phyloP scores from a whole-genome alignment of 2,797 vertebrate genomes.

The Hylomyscus alleni region DNA sequence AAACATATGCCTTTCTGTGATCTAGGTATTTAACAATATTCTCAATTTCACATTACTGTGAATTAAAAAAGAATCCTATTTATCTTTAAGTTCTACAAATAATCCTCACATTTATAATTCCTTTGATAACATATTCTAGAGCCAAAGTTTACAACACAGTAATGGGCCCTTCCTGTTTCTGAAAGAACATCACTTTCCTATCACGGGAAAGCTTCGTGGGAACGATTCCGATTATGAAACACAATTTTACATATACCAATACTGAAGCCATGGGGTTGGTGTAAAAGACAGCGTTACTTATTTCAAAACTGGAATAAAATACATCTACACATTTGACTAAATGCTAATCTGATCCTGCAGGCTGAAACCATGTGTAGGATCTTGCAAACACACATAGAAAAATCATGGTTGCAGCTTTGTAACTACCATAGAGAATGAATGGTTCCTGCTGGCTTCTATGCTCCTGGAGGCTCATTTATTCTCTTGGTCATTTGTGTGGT shows the following conservation, averaged over 20 bases:
- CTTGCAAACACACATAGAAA: not conserved
- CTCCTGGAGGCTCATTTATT: not conserved
- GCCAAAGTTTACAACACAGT: not conserved
- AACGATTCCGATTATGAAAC: not conserved
- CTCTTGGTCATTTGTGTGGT: too few species aligned
- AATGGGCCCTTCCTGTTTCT: not conserved
- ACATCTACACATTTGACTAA: not conserved
- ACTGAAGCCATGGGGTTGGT: not conserved
- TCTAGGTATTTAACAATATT: not conserved
- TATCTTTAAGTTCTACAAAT: not conserved
- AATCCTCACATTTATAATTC: not conserved
- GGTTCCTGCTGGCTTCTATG: not conserved
- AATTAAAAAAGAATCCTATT: not conserved
- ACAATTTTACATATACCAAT: not conserved
- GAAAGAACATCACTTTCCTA: not conserved
- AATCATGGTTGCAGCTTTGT: not conserved
- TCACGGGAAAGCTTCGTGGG: not conserved
- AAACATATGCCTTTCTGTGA: not conserved
- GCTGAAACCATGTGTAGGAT: not conserved
- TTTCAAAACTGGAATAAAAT: not conserved
- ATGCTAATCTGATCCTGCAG: not conserved
- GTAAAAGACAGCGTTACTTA: conserved; percentile 1
- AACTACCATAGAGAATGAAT: not conserved
- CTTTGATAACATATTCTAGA: not conserved
- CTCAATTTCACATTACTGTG: not conserved